Conservation (phyloP, 2,113 vertebrate genomes). For the Hemibagrus wyckioides region DNA sequence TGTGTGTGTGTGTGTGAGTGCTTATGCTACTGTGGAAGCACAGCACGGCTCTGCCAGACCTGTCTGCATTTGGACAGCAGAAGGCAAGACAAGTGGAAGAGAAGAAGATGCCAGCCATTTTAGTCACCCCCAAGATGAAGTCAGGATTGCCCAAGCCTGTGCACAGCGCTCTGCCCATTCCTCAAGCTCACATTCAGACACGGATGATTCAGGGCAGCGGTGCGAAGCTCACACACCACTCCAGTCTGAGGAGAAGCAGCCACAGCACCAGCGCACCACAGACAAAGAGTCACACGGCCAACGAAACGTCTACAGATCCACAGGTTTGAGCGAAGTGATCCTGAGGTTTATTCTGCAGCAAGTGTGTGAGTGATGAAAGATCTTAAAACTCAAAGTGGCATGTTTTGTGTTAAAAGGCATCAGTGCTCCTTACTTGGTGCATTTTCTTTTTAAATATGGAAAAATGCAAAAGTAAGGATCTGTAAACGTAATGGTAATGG, state of each 20-base stretch:
- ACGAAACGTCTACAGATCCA: constrained; percentile 78
- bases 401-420: background rate
- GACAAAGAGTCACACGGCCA: constrained; percentile 64
- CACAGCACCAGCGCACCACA: constrained; percentile 67
- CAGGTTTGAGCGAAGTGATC: constrained; percentile 77
- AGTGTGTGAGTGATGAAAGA: background rate
- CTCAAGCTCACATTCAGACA: constrained; percentile 77
- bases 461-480: background rate
- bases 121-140: constrained; percentile 89
- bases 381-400: background rate
- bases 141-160: constrained; percentile 88
- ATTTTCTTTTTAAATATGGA: background rate
- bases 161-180: constrained; percentile 82
- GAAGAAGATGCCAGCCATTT: constrained; percentile 88
- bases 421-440: background rate
- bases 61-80: constrained; percentile 30
- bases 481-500: background rate
- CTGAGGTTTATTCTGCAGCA: background rate
- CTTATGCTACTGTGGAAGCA: constrained; percentile 25
- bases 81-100: constrained; percentile 27
- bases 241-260: constrained; percentile 69
- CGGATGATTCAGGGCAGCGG: constrained; percentile 61
- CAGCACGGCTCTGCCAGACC: constrained; percentile 18
- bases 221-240: constrained; percentile 67
- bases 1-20: constrained; percentile 16